Percentiles rank a stretch among this genome's conserved stretches.
Evolutionary conservation across 2,888 invertebrate genomes (phyloP).

Genomic region (Ditylenchus weischeri): DNA sequence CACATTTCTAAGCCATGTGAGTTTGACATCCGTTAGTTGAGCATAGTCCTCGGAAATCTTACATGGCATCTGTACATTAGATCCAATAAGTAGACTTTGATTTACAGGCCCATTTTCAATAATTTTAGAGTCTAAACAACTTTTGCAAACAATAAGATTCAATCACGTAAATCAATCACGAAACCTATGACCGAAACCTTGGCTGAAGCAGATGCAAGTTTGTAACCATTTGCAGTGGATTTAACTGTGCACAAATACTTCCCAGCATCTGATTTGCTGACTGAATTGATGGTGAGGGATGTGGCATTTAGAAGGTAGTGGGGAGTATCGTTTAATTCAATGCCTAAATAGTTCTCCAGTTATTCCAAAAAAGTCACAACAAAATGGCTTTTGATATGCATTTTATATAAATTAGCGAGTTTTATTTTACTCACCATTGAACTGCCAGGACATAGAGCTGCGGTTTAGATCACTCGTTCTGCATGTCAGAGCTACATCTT

Average conservation of each 20-base stretch:
- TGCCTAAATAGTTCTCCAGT: too few species aligned
- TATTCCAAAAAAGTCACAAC: too few species aligned
- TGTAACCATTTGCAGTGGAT: slow-evolving; percentile 5
- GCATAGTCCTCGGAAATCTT: slow-evolving; percentile 83
- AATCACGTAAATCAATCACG: slow-evolving; percentile 2
- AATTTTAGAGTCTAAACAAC: slow-evolving; percentile 74
- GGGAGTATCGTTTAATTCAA: too few species aligned
- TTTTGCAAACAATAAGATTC: not conserved
- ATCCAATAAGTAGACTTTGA: slow-evolving; percentile 72
- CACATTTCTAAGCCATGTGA: slow-evolving; percentile 45
- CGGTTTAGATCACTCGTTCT: slow-evolving; percentile 28
- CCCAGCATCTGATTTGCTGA: slow-evolving; percentile 38
- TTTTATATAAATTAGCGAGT: too few species aligned
- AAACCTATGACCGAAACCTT: slow-evolving; percentile 1
- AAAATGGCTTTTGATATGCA: too few species aligned
- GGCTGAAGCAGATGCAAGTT: slow-evolving; percentile 16
- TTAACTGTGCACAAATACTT: slow-evolving; percentile 29
- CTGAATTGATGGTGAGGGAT: slow-evolving; percentile 37
- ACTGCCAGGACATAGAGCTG: slow-evolving; percentile 26
- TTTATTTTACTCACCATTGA: slow-evolving; percentile 17
- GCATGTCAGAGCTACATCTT: slow-evolving; percentile 34
- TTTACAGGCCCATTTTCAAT: slow-evolving; percentile 69
- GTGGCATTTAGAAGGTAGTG: slow-evolving; percentile 21
- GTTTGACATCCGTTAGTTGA: slow-evolving; percentile 26
- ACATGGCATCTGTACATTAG: slow-evolving; percentile 87